Percentiles rank a stretch among this genome's conserved stretches.
These are phyloP conservation scores for Anguilla megastoma DNA, from an alignment of 2,797 vertebrate species.

Conservation along the genomic window DNA sequence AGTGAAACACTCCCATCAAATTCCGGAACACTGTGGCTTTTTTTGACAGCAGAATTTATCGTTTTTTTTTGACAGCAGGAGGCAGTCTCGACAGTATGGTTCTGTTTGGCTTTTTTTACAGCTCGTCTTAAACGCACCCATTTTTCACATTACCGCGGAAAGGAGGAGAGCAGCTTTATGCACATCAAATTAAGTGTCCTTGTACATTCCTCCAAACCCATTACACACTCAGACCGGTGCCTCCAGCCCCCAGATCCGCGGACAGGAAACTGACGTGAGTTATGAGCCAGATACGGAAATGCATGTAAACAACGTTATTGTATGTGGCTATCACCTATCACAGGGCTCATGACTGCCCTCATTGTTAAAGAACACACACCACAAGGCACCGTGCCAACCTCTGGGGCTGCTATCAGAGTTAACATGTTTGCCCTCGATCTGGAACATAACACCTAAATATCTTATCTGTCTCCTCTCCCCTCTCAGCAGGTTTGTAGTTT, in stretches of 20 bases:
- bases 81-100: neutral
- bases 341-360: slow-evolving; percentile 21
- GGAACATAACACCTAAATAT: slow-evolving; percentile 15
- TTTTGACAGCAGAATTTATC: neutral
- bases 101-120: neutral
- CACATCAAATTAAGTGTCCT: neutral
- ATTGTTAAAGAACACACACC: slow-evolving; percentile 17
- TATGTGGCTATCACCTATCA: neutral
- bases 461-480: slow-evolving; percentile 20
- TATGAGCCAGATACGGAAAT: slow-evolving; percentile 7
- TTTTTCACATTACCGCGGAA: neutral
- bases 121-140: neutral
- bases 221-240: neutral
- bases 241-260: neutral
- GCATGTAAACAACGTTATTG: slow-evolving; percentile 17
- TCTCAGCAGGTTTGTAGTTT: slow-evolving; percentile 9
- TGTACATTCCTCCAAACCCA: neutral
- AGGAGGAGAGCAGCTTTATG: neutral
- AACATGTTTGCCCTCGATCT: slow-evolving; percentile 7
- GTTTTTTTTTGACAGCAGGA: neutral
- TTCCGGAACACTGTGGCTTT: neutral
- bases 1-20: neutral
- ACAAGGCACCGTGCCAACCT: neutral
- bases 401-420: neutral
- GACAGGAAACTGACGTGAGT: slow-evolving; percentile 15